Evolutionary conservation across 2,113 vertebrate genomes (phyloP).

Genomic region (Aix galericulata): DNA sequence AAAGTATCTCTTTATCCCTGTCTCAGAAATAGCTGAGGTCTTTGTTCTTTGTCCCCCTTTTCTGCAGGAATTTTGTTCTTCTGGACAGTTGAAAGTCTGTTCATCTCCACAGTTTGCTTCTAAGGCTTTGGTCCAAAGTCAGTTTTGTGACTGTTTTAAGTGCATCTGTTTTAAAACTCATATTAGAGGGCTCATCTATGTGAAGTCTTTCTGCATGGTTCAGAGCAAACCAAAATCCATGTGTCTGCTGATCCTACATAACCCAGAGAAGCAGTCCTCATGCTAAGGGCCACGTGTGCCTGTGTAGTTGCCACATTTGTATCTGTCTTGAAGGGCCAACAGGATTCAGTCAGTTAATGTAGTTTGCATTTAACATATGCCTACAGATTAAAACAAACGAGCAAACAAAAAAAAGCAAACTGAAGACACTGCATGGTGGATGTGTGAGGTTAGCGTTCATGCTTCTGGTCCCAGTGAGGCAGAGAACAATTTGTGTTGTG

Average conservation of each 20-base stretch:
- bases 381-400: not conserved
- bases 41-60: not conserved
- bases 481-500: not conserved
- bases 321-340: not conserved
- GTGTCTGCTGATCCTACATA: not conserved
- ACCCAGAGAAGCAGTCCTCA: not conserved
- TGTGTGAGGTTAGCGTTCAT: not conserved
- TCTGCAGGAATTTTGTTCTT: not conserved
- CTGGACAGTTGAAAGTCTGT: not conserved
- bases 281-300: not conserved
- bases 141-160: not conserved
- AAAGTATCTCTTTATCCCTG: not conserved
- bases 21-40: not conserved
- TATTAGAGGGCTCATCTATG: not conserved
- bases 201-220: not conserved
- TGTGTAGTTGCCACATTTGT: accelerated
- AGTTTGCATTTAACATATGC: not conserved
- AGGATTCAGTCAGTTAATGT: not conserved
- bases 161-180: not conserved
- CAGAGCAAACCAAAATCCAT: not conserved
- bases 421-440: not conserved
- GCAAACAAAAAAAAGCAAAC: not conserved
- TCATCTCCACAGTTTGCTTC: not conserved
- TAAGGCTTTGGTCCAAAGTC: not conserved
- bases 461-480: not conserved